Evolutionary conservation across 1,140 invertebrate species (phyloP).

Genomic region (Venustaconcha ellipsiformis): DNA sequence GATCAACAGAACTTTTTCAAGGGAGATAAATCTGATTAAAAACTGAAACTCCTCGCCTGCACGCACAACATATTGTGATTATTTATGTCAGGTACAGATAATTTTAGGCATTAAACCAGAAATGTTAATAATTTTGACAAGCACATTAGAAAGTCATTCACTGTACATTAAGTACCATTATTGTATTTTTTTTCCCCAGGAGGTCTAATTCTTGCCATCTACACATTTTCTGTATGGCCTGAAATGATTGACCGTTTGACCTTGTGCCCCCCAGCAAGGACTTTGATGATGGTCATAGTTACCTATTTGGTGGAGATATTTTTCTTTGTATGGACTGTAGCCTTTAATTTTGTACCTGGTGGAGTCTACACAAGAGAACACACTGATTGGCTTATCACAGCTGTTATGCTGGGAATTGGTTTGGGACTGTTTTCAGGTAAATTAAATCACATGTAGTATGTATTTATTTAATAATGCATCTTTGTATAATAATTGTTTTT

Average conservation of each 20-base stretch:
- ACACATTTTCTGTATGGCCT: slow-evolving; percentile 65
- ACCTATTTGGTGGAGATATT: slow-evolving; percentile 64
- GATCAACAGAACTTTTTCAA: no score
- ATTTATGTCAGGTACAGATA: no score
- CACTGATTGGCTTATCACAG: slow-evolving; percentile 61
- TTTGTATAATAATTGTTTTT: background rate
- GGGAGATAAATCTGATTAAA: no score
- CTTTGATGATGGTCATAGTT: slow-evolving; percentile 58
- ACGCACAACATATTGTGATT: no score
- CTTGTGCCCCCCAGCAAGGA: slow-evolving; percentile 57
- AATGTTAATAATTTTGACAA: no score
- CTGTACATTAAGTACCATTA: background rate
- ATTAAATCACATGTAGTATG: background rate
- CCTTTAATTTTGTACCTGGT: slow-evolving; percentile 70
- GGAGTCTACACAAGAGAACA: slow-evolving; percentile 68
- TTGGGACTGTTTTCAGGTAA: slow-evolving; percentile 54
- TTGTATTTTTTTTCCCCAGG: slow-evolving; percentile 40
- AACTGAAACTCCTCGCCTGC: no score
- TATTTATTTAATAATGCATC: background rate
- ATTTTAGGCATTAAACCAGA: no score
- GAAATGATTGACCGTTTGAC: slow-evolving; percentile 53
- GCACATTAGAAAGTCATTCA: background rate
- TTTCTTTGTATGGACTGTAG: slow-evolving; percentile 69
- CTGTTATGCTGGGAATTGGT: slow-evolving; percentile 50
- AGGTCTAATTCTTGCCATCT: slow-evolving; percentile 62